Base-by-base conservation (phyloP, 2,797 vertebrate species). In the Microtus californicus region DNA sequence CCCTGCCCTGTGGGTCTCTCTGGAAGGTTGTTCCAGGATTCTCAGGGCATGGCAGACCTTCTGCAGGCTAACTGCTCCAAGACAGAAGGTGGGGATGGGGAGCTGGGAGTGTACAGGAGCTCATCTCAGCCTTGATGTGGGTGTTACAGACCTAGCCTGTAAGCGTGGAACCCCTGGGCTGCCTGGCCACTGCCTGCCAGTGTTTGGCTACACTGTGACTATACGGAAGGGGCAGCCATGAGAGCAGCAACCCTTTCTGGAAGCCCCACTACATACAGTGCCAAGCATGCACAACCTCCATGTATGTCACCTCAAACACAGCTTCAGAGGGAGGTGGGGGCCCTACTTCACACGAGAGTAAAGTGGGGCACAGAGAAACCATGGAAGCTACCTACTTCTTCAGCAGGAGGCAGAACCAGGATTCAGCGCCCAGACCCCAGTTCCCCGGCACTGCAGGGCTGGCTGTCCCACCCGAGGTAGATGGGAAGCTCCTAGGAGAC, bases 211-310 rank as follows among this genome's bases (percentile, higher is more conserved):
- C 29, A 34, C 61, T 19, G 17, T 67, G 81, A 80, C 78, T 9
- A 15, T 23, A 37, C 3, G 11, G 51, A 15, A 10, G 40, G 0
- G 27, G 2, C 80, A 63, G 37, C 7, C 8, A 17, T 2, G 15
- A 54, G 7, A 23, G 19, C 10, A 23, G 81, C 29, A 48, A 85
- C 29, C 43, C 29, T 34, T 54, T 51, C 14, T 17, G 48, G 48
- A 54, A 54, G 73, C 6, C 40, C 65, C 6, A 5, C 59, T 5
- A 2, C 0, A 5, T 6, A 6, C 34, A 2, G 25, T 3, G 8
- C 73, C 2, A 5, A 9, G 9, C 1, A 11, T 0, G 5, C 7
- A 0, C 0, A 21, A 15, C 19, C 34, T 29, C 48, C 0, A 27
- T 37, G 65, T 71, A 25, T 23, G 2, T 83, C 37, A 65, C 15